Evolutionary conservation across 2,113 vertebrate genomes (phyloP).

Genomic region (Recurvirostra avosetta): DNA sequence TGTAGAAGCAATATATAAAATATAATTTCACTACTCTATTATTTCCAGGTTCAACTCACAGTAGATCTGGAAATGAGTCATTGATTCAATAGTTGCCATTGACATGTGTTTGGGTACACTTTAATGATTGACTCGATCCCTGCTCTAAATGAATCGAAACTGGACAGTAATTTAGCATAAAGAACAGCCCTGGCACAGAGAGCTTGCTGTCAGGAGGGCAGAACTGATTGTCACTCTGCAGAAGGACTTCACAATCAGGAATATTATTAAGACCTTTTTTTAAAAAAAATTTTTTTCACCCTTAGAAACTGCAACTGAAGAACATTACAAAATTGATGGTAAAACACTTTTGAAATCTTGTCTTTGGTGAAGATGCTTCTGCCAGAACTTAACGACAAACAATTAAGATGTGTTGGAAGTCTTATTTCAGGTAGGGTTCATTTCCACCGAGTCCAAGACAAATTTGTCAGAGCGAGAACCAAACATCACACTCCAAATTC

Average conservation of each 20-base stretch:
- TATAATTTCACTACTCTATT: neutral
- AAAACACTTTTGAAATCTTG: neutral
- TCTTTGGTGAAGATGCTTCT: rapidly evolving
- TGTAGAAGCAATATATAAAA: neutral
- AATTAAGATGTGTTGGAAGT: neutral
- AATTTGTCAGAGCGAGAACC: neutral
- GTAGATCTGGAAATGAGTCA: neutral
- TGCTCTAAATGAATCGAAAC: neutral
- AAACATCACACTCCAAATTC: neutral
- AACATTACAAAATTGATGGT: neutral
- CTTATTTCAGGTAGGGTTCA: neutral
- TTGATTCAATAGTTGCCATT: neutral
- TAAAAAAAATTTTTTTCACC: neutral
- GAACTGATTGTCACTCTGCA: neutral
- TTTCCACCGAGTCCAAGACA: neutral
- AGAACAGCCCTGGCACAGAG: neutral
- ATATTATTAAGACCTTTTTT: neutral
- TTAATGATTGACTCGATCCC: neutral
- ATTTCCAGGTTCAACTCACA: neutral
- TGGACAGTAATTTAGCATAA: neutral
- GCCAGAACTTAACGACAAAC: rapidly evolving
- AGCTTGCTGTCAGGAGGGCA: neutral
- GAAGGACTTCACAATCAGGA: neutral
- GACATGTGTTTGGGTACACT: neutral
- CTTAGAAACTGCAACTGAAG: neutral